Evolutionary conservation across 2,797 vertebrate genomes (phyloP), one percentile per base, ranked within the genome.

Genomic region (Tragelaphus eurycerus): DNA sequence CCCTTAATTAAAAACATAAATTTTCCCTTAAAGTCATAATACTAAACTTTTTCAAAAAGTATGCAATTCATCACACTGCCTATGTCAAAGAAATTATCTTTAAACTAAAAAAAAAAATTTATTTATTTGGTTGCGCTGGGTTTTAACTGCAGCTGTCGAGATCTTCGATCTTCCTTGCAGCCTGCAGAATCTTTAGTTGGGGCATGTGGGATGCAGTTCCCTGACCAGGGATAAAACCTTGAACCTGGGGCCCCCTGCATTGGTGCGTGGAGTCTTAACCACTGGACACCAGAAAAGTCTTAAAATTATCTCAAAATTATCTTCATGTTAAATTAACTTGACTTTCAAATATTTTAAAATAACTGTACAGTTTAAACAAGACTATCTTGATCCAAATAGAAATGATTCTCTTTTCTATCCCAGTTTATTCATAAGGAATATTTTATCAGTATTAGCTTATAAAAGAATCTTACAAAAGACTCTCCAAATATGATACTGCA

Each of bases 311-410:
- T n/a, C n/a, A 48, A 55, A 74, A 50, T 86, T 76, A 92, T 54
- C 7, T 34, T 54, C 50, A 54, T 23, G 19, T 34, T n/a, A 81
- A 81, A 64, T 85, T 89, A 89, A 31, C 13, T 82, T 89, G 13
- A 76, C 34, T 96, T 87, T 52, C 93, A 89, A 78, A 87, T 52
- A 29, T 57, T 91, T 89, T 16, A 62, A 94, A 83, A 52, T 59
- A 87, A 93, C 19, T 79, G 43, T 74, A 93, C 27, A 93, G 86
- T 76, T 84, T 60, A 96, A 92, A 93, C 55, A 95, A 83, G 85
- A 83, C 11, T 82, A 92, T 48, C 54, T 52, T 55, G 43, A 87
- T 78, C 13, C 43, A 84, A 94, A 95, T 1, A 86, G 31, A 93
- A 93, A 87, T 46, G 52, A 85, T 85, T 86, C 48, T 17, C 52